A percentile compares a stretch with the other conserved stretches of the same genome.
phyloP scores from a whole-genome alignment of 2,113 vertebrate genomes.

The Pteruthius melanotis region DNA sequence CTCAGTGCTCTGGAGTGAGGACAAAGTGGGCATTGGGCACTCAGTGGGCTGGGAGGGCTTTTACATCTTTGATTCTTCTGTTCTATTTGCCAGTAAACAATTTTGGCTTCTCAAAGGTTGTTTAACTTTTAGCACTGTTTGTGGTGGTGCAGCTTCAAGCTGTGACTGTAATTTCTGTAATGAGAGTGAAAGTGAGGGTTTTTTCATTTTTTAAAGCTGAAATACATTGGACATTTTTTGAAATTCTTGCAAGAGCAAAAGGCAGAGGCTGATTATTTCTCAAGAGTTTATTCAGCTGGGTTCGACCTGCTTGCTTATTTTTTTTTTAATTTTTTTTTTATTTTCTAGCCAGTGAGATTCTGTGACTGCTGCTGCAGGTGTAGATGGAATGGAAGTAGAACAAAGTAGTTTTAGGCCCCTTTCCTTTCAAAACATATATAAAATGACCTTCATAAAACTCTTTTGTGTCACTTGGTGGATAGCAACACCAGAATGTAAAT shows the following conservation, averaged over 20 bases:
- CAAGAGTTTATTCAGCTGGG: not conserved
- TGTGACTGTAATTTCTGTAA: not conserved
- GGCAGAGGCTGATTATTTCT: not conserved
- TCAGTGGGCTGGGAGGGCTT: accelerated
- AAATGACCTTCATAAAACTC: not conserved
- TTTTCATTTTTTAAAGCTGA: not conserved
- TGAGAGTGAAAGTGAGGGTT: accelerated
- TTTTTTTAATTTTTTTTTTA: not conserved
- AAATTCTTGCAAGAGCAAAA: not conserved
- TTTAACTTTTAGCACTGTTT: not conserved
- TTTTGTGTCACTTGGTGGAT: not conserved
- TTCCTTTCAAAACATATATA: not conserved
- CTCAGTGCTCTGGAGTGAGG: not conserved
- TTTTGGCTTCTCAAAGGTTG: not conserved
- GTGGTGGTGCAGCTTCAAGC: not conserved
- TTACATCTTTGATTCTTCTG: not conserved
- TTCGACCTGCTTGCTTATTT: not conserved
- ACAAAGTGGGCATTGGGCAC: accelerated
- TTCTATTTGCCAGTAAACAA: not conserved
- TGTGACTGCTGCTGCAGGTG: not conserved
- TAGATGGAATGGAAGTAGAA: not conserved
- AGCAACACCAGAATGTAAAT: not conserved
- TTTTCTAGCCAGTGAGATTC: not conserved
- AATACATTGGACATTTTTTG: not conserved
- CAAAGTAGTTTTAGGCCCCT: not conserved